Base-by-base conservation (phyloP, 2,888 invertebrate species). In the Hedya salicella region DNA sequence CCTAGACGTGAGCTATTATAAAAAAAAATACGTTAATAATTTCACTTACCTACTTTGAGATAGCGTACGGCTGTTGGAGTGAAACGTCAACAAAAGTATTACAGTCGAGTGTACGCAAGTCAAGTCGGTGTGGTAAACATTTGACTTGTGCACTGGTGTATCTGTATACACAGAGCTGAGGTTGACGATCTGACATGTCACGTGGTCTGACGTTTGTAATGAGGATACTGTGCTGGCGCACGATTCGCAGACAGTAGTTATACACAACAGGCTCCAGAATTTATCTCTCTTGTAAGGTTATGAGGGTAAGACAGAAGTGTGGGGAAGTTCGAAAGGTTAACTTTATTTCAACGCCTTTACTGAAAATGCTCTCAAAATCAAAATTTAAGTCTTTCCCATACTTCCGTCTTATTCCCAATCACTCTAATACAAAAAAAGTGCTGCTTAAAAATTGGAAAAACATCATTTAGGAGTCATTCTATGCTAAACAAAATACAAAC, bases 181-280 rank as follows among this genome's bases (percentile, higher is more conserved):
- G 83, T 81, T 85, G 83, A 84, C 77, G 80, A 75, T 76, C 82
- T 80, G 83, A 80, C 82, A 80, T 30, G 19, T 60, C 52, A 59
- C 52, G 53, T 66, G 59, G 44, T 30, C 19, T 46, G 46, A 46
- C 44, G 19, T 17, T 17, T 32, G 46, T 32, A 36, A 36, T 11
- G 36, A 36, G 6, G 9, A 36, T 36, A 36, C 9, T 36, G 9
- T 36, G 36, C 36, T 36, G 36, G 6, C 9, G 36, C 36, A 36
- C 9, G 36, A 36, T 9, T 36, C 2, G 36, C 25, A 36, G 36
- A 11, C 9, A 11, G 36, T 36, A 11, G 9, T 0, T 8, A 36
- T 11, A 32, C 2, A 36, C 2, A 9, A 36, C 11, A 36, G 36
- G 9, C 9, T 8, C 11, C 25, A 5, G 2, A 25, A 25, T 5